Percentiles rank a stretch among this genome's conserved stretches.
Conservation (phyloP, 2,797 vertebrate species). For the Tarsius wallacei region DNA sequence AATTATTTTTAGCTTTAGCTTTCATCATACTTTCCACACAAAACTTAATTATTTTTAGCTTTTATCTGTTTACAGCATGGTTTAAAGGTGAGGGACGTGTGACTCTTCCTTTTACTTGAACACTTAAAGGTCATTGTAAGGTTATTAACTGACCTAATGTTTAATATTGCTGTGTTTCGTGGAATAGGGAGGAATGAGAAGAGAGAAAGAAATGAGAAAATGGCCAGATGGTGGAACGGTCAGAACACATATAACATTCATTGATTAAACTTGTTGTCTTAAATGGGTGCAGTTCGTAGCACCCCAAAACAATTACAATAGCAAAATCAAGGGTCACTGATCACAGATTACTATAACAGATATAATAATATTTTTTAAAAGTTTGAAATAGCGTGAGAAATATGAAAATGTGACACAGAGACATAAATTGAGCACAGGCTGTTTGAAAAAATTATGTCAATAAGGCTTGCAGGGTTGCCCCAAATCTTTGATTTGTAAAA, state of each 20-base stretch:
- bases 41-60: neutral
- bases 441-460: neutral
- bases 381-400: neutral
- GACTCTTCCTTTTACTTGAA: neutral
- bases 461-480: neutral
- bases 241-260: neutral
- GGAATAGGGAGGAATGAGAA: neutral
- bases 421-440: neutral
- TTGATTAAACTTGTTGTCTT: neutral
- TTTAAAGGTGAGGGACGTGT: neutral
- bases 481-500: neutral
- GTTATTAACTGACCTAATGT: neutral
- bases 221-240: neutral
- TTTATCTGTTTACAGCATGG: too few relatives aligned
- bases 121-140: neutral
- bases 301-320: neutral
- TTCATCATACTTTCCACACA: neutral
- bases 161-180: neutral
- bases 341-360: neutral
- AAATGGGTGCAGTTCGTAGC: too few relatives aligned
- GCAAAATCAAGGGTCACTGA: neutral
- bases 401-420: neutral
- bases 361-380: neutral
- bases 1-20: neutral
- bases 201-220: neutral